Base-by-base conservation (phyloP, 1,140 invertebrate species). In the Tetragnatha versicolor region DNA sequence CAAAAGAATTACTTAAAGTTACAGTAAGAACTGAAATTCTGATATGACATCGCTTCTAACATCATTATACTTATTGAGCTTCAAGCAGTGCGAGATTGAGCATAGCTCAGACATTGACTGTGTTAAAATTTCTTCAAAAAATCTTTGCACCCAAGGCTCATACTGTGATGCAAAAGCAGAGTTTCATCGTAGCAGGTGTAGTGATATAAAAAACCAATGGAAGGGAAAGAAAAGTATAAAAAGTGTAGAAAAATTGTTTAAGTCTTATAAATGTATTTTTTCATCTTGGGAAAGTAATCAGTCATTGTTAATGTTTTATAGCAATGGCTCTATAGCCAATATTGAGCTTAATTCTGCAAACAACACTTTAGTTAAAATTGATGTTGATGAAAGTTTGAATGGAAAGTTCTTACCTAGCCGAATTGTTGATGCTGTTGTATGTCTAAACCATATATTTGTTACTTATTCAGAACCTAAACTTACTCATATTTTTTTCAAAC, bases 381-480 rank as follows among this genome's bases (percentile, higher is more conserved):
- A 69, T 27, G 68, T 79, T 63, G 82, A 82, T 55, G 60, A 81
- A 14, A 55, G 61, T 78, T 55, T 82, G 20, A 25, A 27, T 37
- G 79, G 77, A 17, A 82, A 82, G 81, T 63, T 81, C 27, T n/a
- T 78, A 29, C 73, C 79, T 10, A 61, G 80, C 55, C 63, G 76
- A n/a, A 37, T 82, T 29, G 72, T 79, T 39, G 81, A 81, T 70
- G 68, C 79, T 37, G 33, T 80, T 7, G 65, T 81, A 14, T 35
- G 25, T 31, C 22, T 72, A n/a, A 76, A 70, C n/a, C 58, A 33
- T 55, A 79, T 82, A 22, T 49, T 81, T 37, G 37, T 82, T 27
- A 81, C 79, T 14, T 82, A 81, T 53, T 72, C 68, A 27, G 79
- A 81, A 63, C 79, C 82, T 31, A 81, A 81, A 25, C 45, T 82